A percentile compares a stretch with the other conserved stretches of the same genome.
Evolutionary conservation across 2,888 invertebrate genomes (phyloP).

Genomic region (Seira ritae): DNA sequence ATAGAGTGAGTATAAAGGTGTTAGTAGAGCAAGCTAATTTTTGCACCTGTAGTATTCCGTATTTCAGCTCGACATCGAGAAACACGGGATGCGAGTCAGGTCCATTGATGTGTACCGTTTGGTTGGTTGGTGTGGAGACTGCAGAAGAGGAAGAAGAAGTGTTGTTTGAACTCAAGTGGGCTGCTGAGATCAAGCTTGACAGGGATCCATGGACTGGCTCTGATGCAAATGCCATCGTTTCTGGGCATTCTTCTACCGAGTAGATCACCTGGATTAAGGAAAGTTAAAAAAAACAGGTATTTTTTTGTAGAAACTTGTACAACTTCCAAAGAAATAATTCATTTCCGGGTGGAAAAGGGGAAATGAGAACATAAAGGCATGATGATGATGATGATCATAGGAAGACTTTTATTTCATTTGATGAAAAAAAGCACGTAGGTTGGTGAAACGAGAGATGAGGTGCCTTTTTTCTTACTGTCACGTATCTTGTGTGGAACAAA

Average conservation of each 20-base stretch:
- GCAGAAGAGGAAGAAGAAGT: constrained; percentile 42
- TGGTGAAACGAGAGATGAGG: too few species aligned
- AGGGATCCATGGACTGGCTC: constrained; percentile 93
- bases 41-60: constrained; percentile 91
- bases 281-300: neutral
- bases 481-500: too few species aligned
- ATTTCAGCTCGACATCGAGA: constrained; percentile 94
- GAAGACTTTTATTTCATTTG: too few species aligned
- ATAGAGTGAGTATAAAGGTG: too few species aligned
- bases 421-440: too few species aligned
- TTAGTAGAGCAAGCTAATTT: constrained; percentile 21
- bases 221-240: constrained; percentile 95
- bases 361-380: too few species aligned
- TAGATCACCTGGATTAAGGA: constrained; percentile 79
- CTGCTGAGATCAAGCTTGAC: constrained; percentile 87
- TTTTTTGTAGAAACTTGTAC: too few species aligned
- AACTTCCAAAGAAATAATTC: too few species aligned
- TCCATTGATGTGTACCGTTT: constrained; percentile 51
- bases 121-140: constrained; percentile 75
- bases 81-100: constrained; percentile 78
- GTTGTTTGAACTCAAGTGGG: constrained; percentile 75
- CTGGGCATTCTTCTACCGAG: constrained; percentile 87
- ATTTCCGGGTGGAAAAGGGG: too few species aligned
- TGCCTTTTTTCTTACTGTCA: too few species aligned
- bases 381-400: too few species aligned